Evolutionary conservation across 2,797 vertebrate genomes (phyloP).

Genomic region (Trematomus bernacchii): DNA sequence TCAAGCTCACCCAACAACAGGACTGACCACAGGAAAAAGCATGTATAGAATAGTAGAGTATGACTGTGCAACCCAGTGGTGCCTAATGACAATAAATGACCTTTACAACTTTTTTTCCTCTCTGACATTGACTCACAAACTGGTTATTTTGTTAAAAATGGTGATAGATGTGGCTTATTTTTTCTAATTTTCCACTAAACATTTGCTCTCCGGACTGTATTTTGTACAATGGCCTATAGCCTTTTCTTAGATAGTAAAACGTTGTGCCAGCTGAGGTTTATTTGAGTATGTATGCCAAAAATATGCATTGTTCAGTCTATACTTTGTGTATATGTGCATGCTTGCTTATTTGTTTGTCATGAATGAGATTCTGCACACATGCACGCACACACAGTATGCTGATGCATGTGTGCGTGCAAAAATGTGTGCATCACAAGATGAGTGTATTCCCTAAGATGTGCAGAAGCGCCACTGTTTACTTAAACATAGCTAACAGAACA

Average conservation of each 20-base stretch:
- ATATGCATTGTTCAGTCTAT: neutral
- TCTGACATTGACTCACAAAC: conserved; percentile 6
- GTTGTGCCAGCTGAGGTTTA: neutral
- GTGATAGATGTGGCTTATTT: neutral
- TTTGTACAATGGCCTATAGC: neutral
- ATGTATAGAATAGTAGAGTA: too few species aligned
- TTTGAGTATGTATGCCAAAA: neutral
- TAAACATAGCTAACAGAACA: conserved; percentile 32
- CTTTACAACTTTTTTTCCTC: neutral
- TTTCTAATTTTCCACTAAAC: neutral
- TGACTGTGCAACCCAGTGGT: too few species aligned
- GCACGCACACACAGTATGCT: neutral
- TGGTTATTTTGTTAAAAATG: conserved; percentile 19
- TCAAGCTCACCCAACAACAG: too few species aligned
- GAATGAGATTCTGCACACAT: neutral
- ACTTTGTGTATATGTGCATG: neutral
- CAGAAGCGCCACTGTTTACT: conserved; percentile 16
- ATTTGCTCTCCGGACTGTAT: conserved; percentile 17
- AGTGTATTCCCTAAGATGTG: conserved; percentile 20
- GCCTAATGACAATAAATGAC: too few species aligned
- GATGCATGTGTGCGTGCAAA: neutral
- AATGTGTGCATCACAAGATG: conserved; percentile 5
- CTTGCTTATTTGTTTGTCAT: neutral
- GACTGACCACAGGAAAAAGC: too few species aligned
- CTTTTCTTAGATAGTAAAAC: neutral